A percentile compares a stretch with the other conserved stretches of the same genome.
Conservation (phyloP, 1,140 invertebrate species). For the Aphaenogaster ashmeadi region DNA sequence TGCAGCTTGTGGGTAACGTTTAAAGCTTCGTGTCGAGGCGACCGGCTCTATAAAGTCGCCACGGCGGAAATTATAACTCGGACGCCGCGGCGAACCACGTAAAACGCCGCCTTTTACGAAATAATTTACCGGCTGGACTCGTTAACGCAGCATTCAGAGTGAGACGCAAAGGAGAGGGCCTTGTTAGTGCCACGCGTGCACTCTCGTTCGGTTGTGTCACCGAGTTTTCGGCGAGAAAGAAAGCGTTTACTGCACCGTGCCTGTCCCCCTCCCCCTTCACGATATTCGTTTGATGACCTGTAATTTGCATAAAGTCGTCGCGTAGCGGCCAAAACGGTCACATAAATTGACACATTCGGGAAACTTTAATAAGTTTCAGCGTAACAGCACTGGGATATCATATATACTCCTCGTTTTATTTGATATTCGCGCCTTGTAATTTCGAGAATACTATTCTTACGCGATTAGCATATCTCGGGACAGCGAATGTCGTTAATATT, state of each 20-base stretch:
- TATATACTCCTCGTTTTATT: constrained; percentile 38
- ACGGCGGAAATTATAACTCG: constrained; percentile 77
- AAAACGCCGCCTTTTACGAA: constrained; percentile 75
- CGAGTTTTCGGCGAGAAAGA: constrained; percentile 58
- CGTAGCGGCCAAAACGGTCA: constrained; percentile 10
- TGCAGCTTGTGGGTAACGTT: constrained; percentile 70
- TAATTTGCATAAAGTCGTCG: constrained; percentile 69
- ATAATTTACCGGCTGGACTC: constrained; percentile 78
- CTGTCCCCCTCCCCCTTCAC: neutral
- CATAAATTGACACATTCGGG: constrained; percentile 65
- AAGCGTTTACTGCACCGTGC: neutral
- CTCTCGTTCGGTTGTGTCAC: neutral
- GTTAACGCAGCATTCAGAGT: constrained; percentile 75
- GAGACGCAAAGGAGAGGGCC: constrained; percentile 64
- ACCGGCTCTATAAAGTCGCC: constrained; percentile 75
- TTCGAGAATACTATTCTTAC: neutral
- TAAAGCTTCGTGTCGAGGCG: constrained; percentile 45
- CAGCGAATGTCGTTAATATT: neutral
- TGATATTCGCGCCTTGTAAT: constrained; percentile 39
- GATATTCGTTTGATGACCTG: constrained; percentile 54
- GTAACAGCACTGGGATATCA: neutral
- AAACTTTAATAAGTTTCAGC: constrained; percentile 64
- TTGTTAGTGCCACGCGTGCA: constrained; percentile 69
- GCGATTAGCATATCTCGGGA: neutral
- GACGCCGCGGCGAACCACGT: constrained; percentile 65